Percentiles rank a stretch among this genome's conserved stretches.
Conservation (phyloP, 1,140 invertebrate genomes). For the Triops longicaudatus region DNA sequence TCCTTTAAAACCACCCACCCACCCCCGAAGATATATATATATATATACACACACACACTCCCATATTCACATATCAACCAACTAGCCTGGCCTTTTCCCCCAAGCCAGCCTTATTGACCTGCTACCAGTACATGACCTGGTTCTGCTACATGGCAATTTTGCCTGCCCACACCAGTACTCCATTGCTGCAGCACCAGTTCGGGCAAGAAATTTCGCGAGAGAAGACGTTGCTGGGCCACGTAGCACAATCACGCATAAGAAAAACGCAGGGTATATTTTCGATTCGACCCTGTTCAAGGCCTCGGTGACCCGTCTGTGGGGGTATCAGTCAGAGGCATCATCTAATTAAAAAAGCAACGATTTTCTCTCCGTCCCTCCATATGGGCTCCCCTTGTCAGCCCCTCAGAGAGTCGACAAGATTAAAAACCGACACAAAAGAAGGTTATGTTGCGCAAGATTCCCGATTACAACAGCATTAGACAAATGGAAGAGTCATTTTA, state of each 20-base stretch:
- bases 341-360: not conserved
- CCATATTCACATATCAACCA: not conserved
- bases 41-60: slow-evolving; percentile 21
- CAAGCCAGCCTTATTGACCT: not conserved
- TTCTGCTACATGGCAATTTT: not conserved
- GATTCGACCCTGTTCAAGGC: not conserved
- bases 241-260: not conserved
- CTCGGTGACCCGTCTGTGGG: not conserved
- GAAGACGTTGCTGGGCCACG: not conserved
- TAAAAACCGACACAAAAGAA: not conserved
- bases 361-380: not conserved
- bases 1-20: not conserved
- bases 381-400: not conserved
- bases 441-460: not conserved
- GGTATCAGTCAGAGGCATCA: slow-evolving; percentile 1
- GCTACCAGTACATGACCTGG: not conserved
- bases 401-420: not conserved
- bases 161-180: not conserved
- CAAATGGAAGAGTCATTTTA: not conserved
- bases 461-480: not conserved
- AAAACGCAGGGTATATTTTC: not conserved
- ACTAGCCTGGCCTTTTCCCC: not conserved
- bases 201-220: not conserved
- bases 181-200: not conserved
- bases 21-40: not conserved